Conservation (phyloP, 2,888 invertebrate species). For the Pimpla rufipes region DNA sequence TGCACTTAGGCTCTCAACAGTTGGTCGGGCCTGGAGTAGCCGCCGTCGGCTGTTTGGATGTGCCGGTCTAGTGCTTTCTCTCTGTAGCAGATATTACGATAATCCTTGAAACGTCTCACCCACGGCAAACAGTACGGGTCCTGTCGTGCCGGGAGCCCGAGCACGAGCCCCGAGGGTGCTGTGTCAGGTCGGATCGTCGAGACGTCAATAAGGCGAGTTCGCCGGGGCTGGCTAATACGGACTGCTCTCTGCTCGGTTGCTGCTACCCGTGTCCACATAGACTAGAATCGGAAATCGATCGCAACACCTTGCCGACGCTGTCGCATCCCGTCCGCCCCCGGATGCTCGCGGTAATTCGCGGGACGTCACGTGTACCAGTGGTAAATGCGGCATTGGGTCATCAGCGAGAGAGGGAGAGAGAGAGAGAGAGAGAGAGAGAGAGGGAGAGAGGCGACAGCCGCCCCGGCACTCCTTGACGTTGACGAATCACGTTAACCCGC, state of each 20-base stretch:
- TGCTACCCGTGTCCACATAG: conserved; percentile 28
- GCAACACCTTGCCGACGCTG: conserved; percentile 49
- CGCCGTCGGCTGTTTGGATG: neutral
- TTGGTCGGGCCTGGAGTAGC: neutral
- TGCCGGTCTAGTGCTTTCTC: neutral
- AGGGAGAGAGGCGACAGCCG: conserved; percentile 33
- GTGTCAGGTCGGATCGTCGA: conserved; percentile 58
- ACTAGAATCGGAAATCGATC: conserved; percentile 65
- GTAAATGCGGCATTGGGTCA: conserved; percentile 17
- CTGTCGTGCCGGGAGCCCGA: conserved; percentile 6
- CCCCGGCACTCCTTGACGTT: conserved; percentile 28
- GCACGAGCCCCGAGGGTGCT: conserved; percentile 39
- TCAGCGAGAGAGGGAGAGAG: conserved; percentile 40
- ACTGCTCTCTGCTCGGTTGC: conserved; percentile 34
- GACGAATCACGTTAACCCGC: conserved; percentile 6
- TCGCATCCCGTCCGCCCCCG: conserved; percentile 18
- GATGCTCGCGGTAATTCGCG: conserved; percentile 49
- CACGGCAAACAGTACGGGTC: conserved; percentile 16
- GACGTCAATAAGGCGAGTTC: conserved; percentile 63
- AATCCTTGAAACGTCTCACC: conserved; percentile 19
- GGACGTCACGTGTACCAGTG: neutral
- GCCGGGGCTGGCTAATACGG: conserved; percentile 57
- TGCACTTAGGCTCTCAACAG: neutral
- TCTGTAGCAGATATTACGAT: conserved; percentile 3
- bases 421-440: conserved; percentile 1